Evolutionary conservation across 2,888 invertebrate genomes (phyloP).

Genomic region (Priocnemis perturbator): DNA sequence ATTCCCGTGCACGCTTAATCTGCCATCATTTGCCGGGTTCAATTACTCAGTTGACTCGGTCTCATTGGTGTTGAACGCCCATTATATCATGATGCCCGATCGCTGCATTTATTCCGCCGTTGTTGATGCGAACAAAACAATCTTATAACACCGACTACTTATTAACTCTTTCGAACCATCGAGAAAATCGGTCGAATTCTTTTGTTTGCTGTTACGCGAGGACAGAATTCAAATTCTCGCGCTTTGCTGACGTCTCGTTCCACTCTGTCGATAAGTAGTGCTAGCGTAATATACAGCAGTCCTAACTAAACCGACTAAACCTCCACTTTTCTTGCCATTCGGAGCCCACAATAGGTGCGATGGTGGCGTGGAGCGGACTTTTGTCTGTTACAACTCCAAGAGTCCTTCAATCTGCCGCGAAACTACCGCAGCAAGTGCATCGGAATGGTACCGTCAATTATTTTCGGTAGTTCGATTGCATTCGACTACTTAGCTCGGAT

Average conservation of each 20-base stretch:
- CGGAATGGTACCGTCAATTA: slow-evolving; percentile 39
- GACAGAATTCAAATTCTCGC: no score
- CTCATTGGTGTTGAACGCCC: slow-evolving; percentile 31
- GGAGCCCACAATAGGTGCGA: slow-evolving; percentile 72
- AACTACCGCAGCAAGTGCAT: slow-evolving; percentile 52
- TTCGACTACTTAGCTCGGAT: neutral
- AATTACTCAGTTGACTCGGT: slow-evolving; percentile 64
- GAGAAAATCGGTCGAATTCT: no score
- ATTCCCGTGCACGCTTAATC: slow-evolving; percentile 42
- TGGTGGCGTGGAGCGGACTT: slow-evolving; percentile 83
- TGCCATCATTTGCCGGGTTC: slow-evolving; percentile 61
- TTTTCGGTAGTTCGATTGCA: neutral
- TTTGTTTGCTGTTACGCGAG: no score
- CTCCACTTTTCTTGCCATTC: neutral
- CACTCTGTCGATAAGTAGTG: neutral
- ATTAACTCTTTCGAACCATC: no score
- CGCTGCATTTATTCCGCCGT: neutral
- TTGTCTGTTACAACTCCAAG: slow-evolving; percentile 71
- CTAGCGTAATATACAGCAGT: neutral
- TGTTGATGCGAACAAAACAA: slow-evolving; percentile 1
- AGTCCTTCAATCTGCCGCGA: slow-evolving; percentile 60
- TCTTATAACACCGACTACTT: neutral
- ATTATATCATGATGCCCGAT: slow-evolving; percentile 17
- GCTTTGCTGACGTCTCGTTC: no score
- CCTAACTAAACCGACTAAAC: no score